These are phyloP conservation scores for Luscinia luscinia DNA, from an alignment of 2,797 vertebrate genomes.

Conservation along the genomic window DNA sequence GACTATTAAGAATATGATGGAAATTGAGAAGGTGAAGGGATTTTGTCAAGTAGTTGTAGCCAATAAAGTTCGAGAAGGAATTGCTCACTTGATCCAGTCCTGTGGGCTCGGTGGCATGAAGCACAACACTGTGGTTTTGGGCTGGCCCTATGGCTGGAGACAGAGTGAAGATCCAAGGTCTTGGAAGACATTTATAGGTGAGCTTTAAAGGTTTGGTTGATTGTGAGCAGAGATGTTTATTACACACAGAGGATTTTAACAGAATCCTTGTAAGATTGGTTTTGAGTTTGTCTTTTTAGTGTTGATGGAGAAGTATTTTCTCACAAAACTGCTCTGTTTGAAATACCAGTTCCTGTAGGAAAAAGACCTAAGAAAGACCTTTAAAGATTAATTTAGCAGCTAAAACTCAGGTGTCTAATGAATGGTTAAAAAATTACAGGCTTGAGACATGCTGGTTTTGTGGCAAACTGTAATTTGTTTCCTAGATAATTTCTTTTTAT, in stretches of 20 bases:
- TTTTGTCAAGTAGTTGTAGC: conserved; percentile 97
- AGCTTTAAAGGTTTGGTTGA: conserved; percentile 32
- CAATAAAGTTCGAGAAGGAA: conserved; percentile 91
- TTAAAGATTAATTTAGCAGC: not conserved
- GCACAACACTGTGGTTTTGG: conserved; percentile 96
- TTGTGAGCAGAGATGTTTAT: not conserved
- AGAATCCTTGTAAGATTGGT: not conserved
- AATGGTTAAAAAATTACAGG: not conserved
- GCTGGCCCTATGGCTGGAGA: conserved; percentile 98
- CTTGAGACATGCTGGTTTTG: not conserved
- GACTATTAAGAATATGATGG: conserved; percentile 99
- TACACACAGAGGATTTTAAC: not conserved
- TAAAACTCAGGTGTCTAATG: not conserved
- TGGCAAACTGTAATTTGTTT: not conserved
- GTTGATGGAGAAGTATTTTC: not conserved
- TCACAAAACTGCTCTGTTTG: not conserved
- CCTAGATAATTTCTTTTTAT: not conserved
- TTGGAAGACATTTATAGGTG: conserved; percentile 99
- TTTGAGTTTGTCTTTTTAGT: not conserved
- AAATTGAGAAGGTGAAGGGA: conserved; percentile 96
- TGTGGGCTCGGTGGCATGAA: conserved; percentile 97
- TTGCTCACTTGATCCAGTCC: conserved; percentile 96
- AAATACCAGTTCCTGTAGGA: not conserved
- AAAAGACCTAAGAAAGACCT: not conserved
- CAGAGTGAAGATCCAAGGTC: conserved; percentile 97